Conservation (phyloP, 2,888 invertebrate genomes). For the Eucera pruinosa region DNA sequence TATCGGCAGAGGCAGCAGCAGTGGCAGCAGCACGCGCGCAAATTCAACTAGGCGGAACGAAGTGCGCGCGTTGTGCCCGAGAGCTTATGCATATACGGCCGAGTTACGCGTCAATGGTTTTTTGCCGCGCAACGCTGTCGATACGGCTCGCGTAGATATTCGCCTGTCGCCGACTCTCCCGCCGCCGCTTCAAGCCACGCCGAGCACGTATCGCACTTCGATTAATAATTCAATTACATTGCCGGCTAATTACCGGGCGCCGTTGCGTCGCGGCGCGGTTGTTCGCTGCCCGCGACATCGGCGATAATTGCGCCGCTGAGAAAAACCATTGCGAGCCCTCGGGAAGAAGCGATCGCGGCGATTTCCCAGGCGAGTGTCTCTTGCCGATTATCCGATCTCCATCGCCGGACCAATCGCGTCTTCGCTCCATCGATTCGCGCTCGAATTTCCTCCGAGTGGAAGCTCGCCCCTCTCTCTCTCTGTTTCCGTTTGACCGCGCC, state of each 20-base stretch:
- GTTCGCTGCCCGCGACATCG: too few species aligned
- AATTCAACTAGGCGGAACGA: slow-evolving; percentile 29
- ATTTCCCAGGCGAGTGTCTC: neutral
- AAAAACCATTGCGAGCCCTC: slow-evolving; percentile 44
- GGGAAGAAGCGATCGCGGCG: neutral
- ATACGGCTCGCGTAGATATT: slow-evolving; percentile 58
- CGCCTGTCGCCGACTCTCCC: slow-evolving; percentile 22
- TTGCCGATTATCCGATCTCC: too few species aligned
- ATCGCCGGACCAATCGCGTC: too few species aligned
- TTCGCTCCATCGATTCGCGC: neutral
- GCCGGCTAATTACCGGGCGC: slow-evolving; percentile 60
- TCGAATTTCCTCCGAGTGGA: too few species aligned
- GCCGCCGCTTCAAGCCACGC: slow-evolving; percentile 30
- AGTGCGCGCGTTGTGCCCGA: slow-evolving; percentile 1
- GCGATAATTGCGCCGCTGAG: slow-evolving; percentile 24
- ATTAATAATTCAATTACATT: slow-evolving; percentile 69
- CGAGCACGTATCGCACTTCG: slow-evolving; percentile 58
- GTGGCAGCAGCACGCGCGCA: neutral
- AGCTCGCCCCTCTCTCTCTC: too few species aligned
- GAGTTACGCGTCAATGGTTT: slow-evolving; percentile 58
- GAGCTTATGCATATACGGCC: neutral
- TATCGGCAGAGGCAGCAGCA: slow-evolving; percentile 7
- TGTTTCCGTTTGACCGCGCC: too few species aligned
- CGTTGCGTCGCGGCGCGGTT: too few species aligned
- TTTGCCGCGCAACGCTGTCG: slow-evolving; percentile 43